phyloP scores from a whole-genome alignment of 2,888 invertebrate genomes.

The Dynastes tityus region DNA sequence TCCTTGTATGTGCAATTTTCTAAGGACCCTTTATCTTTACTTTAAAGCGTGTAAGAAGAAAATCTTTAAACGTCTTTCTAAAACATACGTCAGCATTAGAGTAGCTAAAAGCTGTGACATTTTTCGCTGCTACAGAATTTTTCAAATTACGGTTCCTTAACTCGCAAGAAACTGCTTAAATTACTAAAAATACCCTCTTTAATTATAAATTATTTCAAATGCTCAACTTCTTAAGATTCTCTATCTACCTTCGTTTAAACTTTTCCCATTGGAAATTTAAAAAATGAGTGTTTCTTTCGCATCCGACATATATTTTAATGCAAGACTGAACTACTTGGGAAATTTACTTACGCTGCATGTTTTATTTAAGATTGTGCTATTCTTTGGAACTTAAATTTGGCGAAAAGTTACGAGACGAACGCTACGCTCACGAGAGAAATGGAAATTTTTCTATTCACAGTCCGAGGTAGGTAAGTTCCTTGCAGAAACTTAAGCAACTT shows the following conservation, averaged over 20 bases:
- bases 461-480: background rate
- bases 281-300: background rate
- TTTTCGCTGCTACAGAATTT: no score
- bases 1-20: no score
- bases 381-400: slow-evolving; percentile 4
- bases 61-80: no score
- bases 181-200: background rate
- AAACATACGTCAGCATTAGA: no score
- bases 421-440: background rate
- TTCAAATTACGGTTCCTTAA: no score
- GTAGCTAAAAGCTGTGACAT: no score
- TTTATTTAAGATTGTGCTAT: slow-evolving; percentile 9
- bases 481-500: slow-evolving; percentile 5
- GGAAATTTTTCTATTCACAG: slow-evolving; percentile 7
- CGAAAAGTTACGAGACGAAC: background rate
- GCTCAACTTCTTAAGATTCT: background rate
- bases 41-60: no score
- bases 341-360: slow-evolving; percentile 9
- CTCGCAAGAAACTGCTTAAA: background rate
- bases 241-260: background rate
- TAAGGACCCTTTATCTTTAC: no score
- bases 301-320: background rate
- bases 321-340: background rate
- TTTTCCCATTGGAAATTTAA: background rate
- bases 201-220: background rate